Base-by-base conservation (phyloP, 2,797 vertebrate species). In the Betta splendens region DNA sequence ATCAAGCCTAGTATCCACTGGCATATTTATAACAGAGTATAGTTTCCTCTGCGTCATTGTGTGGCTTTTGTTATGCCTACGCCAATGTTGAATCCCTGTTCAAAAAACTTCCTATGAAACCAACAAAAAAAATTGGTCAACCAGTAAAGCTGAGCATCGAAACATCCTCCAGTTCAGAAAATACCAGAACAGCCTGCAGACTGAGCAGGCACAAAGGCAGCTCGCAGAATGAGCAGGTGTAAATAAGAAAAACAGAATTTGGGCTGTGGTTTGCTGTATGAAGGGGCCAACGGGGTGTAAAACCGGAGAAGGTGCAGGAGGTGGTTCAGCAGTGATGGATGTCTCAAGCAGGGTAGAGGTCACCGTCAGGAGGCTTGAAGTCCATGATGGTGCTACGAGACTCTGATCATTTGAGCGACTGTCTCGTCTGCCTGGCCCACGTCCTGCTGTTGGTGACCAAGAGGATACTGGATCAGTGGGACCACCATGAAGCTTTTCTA, bases 341-440 rank as follows among this genome's bases (percentile, higher is more conserved):
- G 46, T 69, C 51, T 79, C 61, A 52, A 67, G 54, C 52, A 60
- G 64, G 49, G 61, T 37, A 69, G 50, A 76, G 63, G 75, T 69
- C 61, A 57, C 53, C 55, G 71, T 50, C 12, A 52, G 64, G 57
- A 22, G 52, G 32, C 51, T 21, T 10, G 54, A 46, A 37, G 45
- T 25, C 42, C 28, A 13, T 28, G 58, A 67, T 57, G 59, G 45
- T 73, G 92, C 93, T 96, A 96, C 29, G 95, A 96, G 61, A 96
- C 95, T 61, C 94, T 86, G 87, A 98, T 97, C 92, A 98, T 96
- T 89, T 97, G 95, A 83, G 94, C 94, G 90, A 98, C 95, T 0
- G 92, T 93, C 79, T 98, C 96, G 48, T 98, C 96, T 35, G 90
- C 77, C 86, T 96, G 94, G 77, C 81, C 71, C 12, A 91, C 89